phyloP scores from a whole-genome alignment of 1,140 invertebrate genomes.

The Musca domestica region DNA sequence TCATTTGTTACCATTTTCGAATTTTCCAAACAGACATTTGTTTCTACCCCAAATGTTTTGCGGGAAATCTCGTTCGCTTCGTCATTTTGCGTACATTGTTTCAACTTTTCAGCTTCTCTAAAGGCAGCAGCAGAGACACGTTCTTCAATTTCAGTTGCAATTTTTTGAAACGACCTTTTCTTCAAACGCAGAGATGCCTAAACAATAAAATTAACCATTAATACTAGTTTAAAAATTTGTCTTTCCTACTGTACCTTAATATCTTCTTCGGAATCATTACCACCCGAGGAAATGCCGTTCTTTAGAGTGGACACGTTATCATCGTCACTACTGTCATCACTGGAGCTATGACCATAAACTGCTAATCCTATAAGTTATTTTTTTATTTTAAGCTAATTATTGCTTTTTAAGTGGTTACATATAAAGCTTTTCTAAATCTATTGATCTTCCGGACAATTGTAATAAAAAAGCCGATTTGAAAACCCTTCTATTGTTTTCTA shows the following conservation, averaged over 20 bases:
- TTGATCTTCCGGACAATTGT: too few relatives aligned
- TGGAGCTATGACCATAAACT: conserved; percentile 50
- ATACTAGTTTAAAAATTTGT: not conserved
- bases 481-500: too few relatives aligned
- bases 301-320: conserved; percentile 29
- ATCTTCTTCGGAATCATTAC: conserved; percentile 42
- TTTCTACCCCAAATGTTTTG: conserved; percentile 14
- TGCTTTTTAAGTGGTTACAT: too few relatives aligned
- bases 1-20: conserved; percentile 2
- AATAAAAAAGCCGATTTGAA: too few relatives aligned
- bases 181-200: conserved; percentile 41
- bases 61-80: conserved; percentile 23
- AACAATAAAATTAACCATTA: not conserved
- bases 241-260: conserved; percentile 34
- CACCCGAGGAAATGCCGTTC: conserved; percentile 22
- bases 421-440: too few relatives aligned
- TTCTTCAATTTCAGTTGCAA: conserved; percentile 47
- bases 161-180: conserved; percentile 41
- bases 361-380: conserved; percentile 49
- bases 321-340: conserved; percentile 35
- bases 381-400: too few relatives aligned
- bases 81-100: conserved; percentile 36
- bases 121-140: conserved; percentile 39
- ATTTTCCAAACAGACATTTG: conserved; percentile 20
- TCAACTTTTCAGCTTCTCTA: conserved; percentile 40